Conservation (phyloP, 1,140 invertebrate genomes). For the Drosophila novamexicana region DNA sequence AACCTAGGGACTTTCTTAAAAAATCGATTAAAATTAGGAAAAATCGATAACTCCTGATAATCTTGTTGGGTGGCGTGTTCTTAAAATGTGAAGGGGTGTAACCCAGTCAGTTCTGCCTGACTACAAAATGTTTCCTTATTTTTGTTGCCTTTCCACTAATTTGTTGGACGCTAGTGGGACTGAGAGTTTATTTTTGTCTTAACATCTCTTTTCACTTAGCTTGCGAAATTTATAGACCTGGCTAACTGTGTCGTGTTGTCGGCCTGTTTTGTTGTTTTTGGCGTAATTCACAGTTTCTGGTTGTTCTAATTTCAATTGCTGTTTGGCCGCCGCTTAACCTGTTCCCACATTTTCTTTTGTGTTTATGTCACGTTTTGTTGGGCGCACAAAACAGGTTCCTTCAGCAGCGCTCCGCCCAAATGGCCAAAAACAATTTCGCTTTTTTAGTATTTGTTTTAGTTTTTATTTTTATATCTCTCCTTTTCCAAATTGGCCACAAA, state of each 20-base stretch:
- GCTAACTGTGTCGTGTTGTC: constrained; percentile 58
- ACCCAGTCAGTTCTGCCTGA: too few relatives aligned
- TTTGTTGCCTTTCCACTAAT: neutral
- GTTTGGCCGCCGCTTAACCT: constrained; percentile 57
- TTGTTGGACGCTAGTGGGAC: neutral
- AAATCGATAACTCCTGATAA: too few relatives aligned
- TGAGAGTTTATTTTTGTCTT: neutral
- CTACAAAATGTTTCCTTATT: too few relatives aligned
- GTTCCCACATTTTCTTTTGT: constrained; percentile 76
- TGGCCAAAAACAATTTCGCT: constrained; percentile 68
- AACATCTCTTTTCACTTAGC: constrained; percentile 17
- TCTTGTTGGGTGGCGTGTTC: too few relatives aligned
- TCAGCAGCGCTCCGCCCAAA: constrained; percentile 33
- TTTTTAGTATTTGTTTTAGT: constrained; percentile 23
- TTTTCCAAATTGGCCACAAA: constrained; percentile 51
- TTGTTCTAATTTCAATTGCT: constrained; percentile 76
- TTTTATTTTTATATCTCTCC: neutral
- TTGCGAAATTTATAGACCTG: constrained; percentile 46
- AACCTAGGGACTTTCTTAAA: too few relatives aligned
- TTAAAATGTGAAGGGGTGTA: too few relatives aligned
- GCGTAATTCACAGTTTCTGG: constrained; percentile 61
- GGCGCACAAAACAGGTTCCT: constrained; percentile 66
- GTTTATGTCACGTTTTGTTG: constrained; percentile 75
- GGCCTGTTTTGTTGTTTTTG: constrained; percentile 24
- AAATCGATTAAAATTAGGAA: too few relatives aligned